Percentiles rank a stretch among this genome's conserved stretches.
phyloP scores from a whole-genome alignment of 2,888 invertebrate species.

The Tenthredo distinguenda region DNA sequence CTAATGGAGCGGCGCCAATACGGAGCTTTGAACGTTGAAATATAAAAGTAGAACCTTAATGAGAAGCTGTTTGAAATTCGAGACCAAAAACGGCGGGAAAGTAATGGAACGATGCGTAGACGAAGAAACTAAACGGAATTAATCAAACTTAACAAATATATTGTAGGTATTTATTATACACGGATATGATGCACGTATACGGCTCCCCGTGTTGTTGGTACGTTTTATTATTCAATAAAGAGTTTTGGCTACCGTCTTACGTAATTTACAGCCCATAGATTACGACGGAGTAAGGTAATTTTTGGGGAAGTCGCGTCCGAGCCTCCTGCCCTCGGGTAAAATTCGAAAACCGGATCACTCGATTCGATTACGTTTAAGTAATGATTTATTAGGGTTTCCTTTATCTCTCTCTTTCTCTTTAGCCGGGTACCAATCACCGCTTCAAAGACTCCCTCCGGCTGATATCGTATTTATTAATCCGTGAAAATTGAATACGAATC shows the following conservation, averaged over 20 bases:
- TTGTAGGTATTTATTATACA: not conserved
- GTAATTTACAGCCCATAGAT: conserved; percentile 35
- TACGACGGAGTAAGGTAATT: not conserved
- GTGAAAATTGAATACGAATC: conserved; percentile 1
- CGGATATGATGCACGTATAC: not conserved
- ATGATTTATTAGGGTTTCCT: conserved; percentile 16
- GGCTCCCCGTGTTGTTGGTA: not conserved
- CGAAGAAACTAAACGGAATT: not conserved
- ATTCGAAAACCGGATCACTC: conserved; percentile 21
- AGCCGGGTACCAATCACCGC: not conserved
- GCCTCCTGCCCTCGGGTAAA: conserved; percentile 2
- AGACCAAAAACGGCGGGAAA: not conserved
- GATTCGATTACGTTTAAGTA: not conserved
- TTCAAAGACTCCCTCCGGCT: not conserved
- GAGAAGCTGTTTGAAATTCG: not conserved
- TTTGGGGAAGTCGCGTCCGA: not conserved
- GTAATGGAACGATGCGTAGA: not conserved
- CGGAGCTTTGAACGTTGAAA: not conserved
- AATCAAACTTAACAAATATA: not conserved
- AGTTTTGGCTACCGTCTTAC: conserved; percentile 33
- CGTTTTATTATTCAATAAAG: conserved; percentile 15
- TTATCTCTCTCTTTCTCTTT: not conserved
- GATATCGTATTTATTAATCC: not conserved
- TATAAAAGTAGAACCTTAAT: not conserved
- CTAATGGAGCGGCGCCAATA: not conserved